These are phyloP conservation scores for Amphiura filiformis DNA, from an alignment of 35 echinoderm and acorn worm genomes.

Conservation along the genomic window DNA sequence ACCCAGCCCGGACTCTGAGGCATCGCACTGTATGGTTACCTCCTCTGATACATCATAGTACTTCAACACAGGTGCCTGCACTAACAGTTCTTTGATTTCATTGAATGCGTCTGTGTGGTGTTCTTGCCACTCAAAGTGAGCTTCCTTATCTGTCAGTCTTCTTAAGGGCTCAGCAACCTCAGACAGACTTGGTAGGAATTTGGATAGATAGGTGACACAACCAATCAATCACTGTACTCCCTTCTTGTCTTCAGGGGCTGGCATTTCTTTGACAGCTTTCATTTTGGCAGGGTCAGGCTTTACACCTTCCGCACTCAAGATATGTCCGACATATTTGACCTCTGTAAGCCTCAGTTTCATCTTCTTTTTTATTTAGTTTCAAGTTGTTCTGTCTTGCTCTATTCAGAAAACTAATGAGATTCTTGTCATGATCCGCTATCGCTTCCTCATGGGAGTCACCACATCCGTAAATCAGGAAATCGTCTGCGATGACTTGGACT, in stretches of 20 bases:
- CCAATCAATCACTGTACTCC: constrained; percentile 46
- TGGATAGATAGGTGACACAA: constrained; percentile 41
- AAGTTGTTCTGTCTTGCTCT: constrained; percentile 36
- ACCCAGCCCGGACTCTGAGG: constrained; percentile 34
- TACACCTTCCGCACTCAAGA: background rate
- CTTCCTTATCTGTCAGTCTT: constrained; percentile 39
- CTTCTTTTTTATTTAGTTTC: constrained; percentile 36
- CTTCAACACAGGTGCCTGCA: constrained; percentile 23
- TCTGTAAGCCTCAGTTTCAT: background rate
- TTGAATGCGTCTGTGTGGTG: constrained; percentile 7
- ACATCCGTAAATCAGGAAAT: constrained; percentile 23
- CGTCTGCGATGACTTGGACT: constrained; percentile 37
- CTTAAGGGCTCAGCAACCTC: constrained; percentile 49
- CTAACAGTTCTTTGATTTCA: constrained; percentile 45
- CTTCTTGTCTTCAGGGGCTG: constrained; percentile 35
- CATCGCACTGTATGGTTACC: constrained; percentile 49
- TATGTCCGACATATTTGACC: constrained; percentile 30
- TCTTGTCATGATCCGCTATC: constrained; percentile 27
- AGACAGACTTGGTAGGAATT: constrained; percentile 49
- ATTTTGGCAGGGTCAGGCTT: constrained; percentile 1
- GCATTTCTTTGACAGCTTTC: constrained; percentile 35
- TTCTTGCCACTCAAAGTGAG: constrained; percentile 50
- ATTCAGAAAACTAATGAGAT: constrained; percentile 29
- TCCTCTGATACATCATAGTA: constrained; percentile 46
- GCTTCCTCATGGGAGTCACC: constrained; percentile 44